phyloP scores from a whole-genome alignment of 2,113 vertebrate genomes.

The Egretta garzetta region DNA sequence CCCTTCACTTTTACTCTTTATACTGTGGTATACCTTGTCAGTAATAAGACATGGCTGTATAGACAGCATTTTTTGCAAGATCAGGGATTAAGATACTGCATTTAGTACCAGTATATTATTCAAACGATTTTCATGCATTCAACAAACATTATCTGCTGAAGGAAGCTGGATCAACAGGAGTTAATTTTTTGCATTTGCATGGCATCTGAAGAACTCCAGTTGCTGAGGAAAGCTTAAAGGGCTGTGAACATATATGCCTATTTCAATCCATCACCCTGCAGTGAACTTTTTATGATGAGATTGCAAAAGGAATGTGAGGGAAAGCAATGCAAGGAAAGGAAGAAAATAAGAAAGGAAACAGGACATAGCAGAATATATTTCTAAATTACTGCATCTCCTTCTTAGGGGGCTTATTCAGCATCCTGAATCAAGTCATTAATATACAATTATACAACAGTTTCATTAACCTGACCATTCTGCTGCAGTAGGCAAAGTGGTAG shows the following conservation, averaged over 20 bases:
- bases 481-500: background rate
- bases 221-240: background rate
- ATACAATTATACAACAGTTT: background rate
- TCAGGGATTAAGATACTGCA: background rate
- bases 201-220: background rate
- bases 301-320: background rate
- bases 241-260: background rate
- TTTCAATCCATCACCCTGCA: background rate
- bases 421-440: background rate
- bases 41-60: background rate
- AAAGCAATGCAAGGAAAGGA: background rate
- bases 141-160: background rate
- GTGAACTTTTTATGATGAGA: background rate
- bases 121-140: background rate
- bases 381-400: background rate
- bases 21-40: background rate
- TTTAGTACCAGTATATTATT: background rate
- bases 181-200: background rate
- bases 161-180: background rate
- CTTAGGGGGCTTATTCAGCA: background rate
- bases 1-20: background rate
- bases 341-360: background rate
- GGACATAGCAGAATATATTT: background rate
- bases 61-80: background rate
- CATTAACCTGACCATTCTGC: background rate